Evolutionary conservation across 2,113 vertebrate genomes (phyloP), one percentile per base, ranked within the genome.

Genomic region (Nettapus auritus): DNA sequence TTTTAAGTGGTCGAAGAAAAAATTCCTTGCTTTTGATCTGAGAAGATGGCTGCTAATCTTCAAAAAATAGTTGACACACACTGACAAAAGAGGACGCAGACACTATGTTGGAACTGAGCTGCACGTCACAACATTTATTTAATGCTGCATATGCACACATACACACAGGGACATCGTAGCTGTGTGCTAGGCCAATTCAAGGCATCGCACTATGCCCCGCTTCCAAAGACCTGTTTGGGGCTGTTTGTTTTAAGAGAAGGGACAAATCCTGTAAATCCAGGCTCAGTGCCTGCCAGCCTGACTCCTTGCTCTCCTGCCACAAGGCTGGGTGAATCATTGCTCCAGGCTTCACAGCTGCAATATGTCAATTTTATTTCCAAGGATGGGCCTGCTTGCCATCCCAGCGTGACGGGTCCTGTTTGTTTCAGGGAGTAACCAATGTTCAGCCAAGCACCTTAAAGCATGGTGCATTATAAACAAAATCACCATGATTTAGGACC

Each of bases 181-280:
- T 59, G 21, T 20, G 36, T 40, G 0, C 34, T 25, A 28, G 52
- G 15, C 2, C 3, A 82, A 38, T 78, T 78, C 36, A 46, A 50
- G 50, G 50, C 40, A 57, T 11, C 8, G 11, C 20, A 14, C 4
- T 15, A 50, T 18, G 28, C 1, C 5, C 7, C 11, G 19, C 50
- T 60, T 25, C 28, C 33, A 40, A 66, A 59, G 5, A 48, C 19
- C 28, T 1, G 0, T 16, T 71, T 1, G 0, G 34, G 25, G 21
- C 2, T 55, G 38, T 4, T 52, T 53, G 7, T 46, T 81, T 59
- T 0, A 3, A 40, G 38, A 50, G 57, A 64, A 76, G 67, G 48
- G 42, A 93, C 18, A 63, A 40, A 29, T 60, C 8, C 46, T 38
- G 0, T 29, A 21, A 55, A 22, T 42, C 34, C 76, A 67, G 28